Evolutionary conservation across 2,113 vertebrate genomes (phyloP), one percentile per base, ranked within the genome.

Genomic region (Leptosomus discolor): DNA sequence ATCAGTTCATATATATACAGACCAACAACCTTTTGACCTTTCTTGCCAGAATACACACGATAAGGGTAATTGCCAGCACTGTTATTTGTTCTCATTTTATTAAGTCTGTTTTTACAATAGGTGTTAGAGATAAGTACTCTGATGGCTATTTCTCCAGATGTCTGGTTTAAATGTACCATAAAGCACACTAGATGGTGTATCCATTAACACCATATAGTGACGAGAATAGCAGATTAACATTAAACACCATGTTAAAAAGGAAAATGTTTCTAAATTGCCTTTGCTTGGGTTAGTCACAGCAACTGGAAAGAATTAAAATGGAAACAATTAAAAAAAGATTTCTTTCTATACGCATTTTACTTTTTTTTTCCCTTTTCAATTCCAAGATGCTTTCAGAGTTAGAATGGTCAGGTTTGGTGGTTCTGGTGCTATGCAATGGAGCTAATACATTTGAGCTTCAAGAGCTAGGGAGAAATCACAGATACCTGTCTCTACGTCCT

Each of bases 1-100:
- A 97, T 97, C 87, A 96, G 96, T 93, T 91, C 94, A 96, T 96
- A 97, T 94, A 95, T 96, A 97, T 95, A 95, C 94, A 90, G 84
- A 94, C 73, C 26, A 70, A 87, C 24, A 94, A 92, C 91, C 83
- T 95, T 92, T 61, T 96, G 91, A 97, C 95, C 94, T 97, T 74
- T 91, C 89, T 93, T 96, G 61, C 89, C 81, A 90, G 91, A 93
- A 95, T 93, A 91, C 74, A 77, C 74, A 88, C 0, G 27, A 83
- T 97, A 90, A 96, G 32, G 20, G 91, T 95, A 95, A 97, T 97
- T 97, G 96, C 95, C 57, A 95, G 45, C 63, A 67, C 54, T 80
- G 89, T 92, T 95, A 91, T 95, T 97, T 97, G 91, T 91, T 93
- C 87, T 96, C 89, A 94, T 97, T 97, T 97, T 95, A 88, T 97